These are phyloP conservation scores for Rapana venosa DNA, from an alignment of 2,888 invertebrate species.

Conservation along the genomic window DNA sequence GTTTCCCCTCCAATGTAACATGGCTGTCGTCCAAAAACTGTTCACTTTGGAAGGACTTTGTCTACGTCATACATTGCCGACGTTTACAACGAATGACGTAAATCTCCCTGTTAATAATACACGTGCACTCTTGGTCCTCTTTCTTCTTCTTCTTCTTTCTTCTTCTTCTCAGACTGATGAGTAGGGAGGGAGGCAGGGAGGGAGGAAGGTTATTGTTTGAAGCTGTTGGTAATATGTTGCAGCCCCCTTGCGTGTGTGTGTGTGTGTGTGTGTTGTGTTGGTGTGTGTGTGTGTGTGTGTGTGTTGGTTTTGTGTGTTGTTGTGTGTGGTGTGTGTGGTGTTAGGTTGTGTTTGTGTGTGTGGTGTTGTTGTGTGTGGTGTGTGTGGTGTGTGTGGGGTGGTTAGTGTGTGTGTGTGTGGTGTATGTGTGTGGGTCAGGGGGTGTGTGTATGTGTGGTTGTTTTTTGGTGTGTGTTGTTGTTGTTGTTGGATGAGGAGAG, in stretches of 20 bases:
- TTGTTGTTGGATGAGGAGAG: neutral
- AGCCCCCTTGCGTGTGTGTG: neutral
- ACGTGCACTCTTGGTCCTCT: neutral
- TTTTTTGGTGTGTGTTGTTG: neutral
- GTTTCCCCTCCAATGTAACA: neutral
- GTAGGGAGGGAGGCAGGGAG: neutral
- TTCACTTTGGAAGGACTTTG: neutral
- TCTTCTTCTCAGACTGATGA: neutral
- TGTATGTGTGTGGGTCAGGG: neutral
- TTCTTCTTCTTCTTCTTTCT: neutral
- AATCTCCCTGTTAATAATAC: neutral
- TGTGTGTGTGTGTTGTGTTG: neutral
- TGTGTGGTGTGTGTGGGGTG: neutral
- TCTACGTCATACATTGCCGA: neutral
- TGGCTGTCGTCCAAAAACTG: neutral
- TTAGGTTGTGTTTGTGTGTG: neutral
- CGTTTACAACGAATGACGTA: neutral
- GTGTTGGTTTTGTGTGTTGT: neutral
- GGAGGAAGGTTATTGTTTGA: neutral
- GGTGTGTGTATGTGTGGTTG: neutral
- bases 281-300: conserved; percentile 1
- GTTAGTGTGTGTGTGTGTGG: neutral
- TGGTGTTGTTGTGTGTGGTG: neutral
- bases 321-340: neutral
- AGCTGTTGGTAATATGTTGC: neutral